These are phyloP conservation scores for Melanerpes aurifrons DNA, from an alignment of 2,113 vertebrate genomes.

Conservation along the genomic window DNA sequence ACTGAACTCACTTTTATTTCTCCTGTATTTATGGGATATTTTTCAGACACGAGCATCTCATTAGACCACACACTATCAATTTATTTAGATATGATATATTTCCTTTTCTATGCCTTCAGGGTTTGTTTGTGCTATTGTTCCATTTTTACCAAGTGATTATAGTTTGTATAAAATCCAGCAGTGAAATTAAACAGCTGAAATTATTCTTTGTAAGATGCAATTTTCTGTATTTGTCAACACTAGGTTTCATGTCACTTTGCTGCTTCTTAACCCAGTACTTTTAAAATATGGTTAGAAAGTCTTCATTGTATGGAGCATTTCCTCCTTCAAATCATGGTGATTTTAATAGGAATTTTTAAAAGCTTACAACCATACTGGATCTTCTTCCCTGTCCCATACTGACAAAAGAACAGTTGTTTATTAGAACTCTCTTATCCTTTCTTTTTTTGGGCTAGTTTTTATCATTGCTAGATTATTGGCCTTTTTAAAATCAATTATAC, in stretches of 20 bases:
- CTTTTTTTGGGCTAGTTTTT: neutral
- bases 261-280: neutral
- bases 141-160: neutral
- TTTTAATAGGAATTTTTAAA: neutral
- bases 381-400: fast-evolving
- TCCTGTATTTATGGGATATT: neutral
- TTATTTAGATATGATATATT: neutral
- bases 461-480: neutral
- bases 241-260: neutral
- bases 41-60: neutral
- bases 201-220: neutral
- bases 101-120: neutral
- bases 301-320: slow-evolving; percentile 2
- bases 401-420: neutral
- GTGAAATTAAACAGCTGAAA: neutral
- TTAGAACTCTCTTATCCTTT: neutral
- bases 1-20: neutral
- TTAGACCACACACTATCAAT: neutral
- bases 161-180: neutral
- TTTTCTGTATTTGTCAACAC: neutral
- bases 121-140: neutral
- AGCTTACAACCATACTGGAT: neutral
- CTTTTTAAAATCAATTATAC: neutral
- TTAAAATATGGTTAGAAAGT: neutral
- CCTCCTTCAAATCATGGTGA: neutral